Percentiles rank a stretch among this genome's conserved stretches.
Conservation (phyloP, 1,140 invertebrate genomes). For the Elymnias hypermnestra region DNA sequence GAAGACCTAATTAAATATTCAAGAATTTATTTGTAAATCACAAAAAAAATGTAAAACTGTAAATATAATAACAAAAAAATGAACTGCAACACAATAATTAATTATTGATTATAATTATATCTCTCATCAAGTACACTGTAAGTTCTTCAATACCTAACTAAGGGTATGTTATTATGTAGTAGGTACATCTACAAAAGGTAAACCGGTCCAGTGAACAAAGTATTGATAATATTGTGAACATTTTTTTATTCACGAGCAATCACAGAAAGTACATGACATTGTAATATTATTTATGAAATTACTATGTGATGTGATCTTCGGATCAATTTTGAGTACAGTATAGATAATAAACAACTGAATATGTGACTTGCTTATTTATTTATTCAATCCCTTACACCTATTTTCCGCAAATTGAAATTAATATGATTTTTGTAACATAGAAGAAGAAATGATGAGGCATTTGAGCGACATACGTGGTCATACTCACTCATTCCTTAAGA, state of each 20-base stretch:
- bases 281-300: constrained; percentile 77
- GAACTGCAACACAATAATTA: constrained; percentile 73
- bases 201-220: constrained; percentile 74
- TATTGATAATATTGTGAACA: constrained; percentile 75
- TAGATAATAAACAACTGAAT: constrained; percentile 78
- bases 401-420: not conserved
- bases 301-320: constrained; percentile 77
- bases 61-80: constrained; percentile 76
- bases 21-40: constrained; percentile 76
- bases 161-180: constrained; percentile 68
- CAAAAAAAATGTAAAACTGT: constrained; percentile 76
- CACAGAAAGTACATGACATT: constrained; percentile 76
- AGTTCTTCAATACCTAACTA: constrained; percentile 68
- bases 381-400: constrained; percentile 1
- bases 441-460: no score
- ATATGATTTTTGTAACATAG: no score
- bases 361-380: constrained; percentile 68
- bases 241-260: constrained; percentile 75
- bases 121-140: constrained; percentile 71
- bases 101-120: constrained; percentile 59
- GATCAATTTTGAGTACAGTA: constrained; percentile 77
- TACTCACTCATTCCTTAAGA: no score
- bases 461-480: no score
- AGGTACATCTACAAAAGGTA: constrained; percentile 65
- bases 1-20: constrained; percentile 75